Evolutionary conservation across 1,140 invertebrate genomes (phyloP).

Genomic region (Helicoverpa zea): DNA sequence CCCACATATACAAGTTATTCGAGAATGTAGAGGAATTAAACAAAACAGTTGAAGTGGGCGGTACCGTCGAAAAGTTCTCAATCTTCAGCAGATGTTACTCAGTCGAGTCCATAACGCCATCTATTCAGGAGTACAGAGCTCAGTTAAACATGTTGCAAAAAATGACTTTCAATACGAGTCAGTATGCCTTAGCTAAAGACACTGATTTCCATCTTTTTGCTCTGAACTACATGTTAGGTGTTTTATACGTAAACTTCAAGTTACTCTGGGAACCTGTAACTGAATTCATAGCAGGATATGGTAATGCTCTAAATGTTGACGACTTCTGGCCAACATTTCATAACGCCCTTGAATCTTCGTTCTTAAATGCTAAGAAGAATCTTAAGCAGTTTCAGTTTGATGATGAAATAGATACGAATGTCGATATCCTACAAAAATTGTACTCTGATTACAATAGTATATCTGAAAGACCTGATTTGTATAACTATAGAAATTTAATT

Average conservation of each 20-base stretch:
- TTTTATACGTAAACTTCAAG: conserved; percentile 95
- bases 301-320: conserved; percentile 88
- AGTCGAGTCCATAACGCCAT: conserved; percentile 90
- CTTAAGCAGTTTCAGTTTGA: conserved; percentile 74
- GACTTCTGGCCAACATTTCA: conserved; percentile 94
- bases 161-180: conserved; percentile 88
- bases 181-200: conserved; percentile 87
- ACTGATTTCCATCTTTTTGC: conserved; percentile 88
- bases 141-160: conserved; percentile 92
- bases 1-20: conserved; percentile 92
- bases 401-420: conserved; percentile 69
- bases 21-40: conserved; percentile 84
- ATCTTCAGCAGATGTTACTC: conserved; percentile 90
- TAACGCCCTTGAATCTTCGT: conserved; percentile 87
- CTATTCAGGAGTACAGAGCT: conserved; percentile 92
- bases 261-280: conserved; percentile 95
- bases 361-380: conserved; percentile 74
- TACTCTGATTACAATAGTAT: conserved; percentile 80
- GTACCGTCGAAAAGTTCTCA: conserved; percentile 80
- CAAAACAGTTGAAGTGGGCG: conserved; percentile 68
- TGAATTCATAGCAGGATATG: conserved; percentile 91
- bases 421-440: conserved; percentile 68
- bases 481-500: conserved; percentile 92
- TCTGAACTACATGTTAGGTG: conserved; percentile 93
- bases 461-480: conserved; percentile 89